A percentile compares a stretch with the other conserved stretches of the same genome.
Evolutionary conservation across 2,797 vertebrate species (phyloP).

Genomic region (Momotus momota): DNA sequence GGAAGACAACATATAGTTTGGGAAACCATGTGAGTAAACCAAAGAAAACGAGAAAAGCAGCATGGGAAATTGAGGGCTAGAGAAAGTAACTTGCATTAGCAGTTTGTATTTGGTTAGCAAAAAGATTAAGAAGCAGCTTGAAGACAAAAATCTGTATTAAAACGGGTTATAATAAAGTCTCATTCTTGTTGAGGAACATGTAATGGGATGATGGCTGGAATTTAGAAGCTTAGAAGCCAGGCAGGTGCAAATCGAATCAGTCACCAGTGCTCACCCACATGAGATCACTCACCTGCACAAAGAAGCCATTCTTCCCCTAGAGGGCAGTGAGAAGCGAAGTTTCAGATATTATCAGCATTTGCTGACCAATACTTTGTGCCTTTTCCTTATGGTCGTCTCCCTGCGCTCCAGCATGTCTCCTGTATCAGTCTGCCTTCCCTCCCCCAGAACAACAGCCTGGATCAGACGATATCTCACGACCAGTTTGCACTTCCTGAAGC

Average conservation of each 20-base stretch:
- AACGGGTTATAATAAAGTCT: background rate
- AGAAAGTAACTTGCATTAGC: background rate
- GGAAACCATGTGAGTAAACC: background rate
- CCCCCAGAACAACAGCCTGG: background rate
- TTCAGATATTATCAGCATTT: background rate
- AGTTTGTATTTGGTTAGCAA: background rate
- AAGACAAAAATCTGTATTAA: background rate
- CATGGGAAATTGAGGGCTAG: background rate
- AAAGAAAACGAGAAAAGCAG: background rate
- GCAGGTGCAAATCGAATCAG: background rate
- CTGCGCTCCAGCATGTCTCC: background rate
- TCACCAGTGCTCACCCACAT: accelerated
- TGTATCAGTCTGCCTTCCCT: background rate
- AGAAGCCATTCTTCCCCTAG: background rate
- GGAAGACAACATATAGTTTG: background rate
- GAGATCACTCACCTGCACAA: background rate
- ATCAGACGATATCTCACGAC: background rate
- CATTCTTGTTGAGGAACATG: background rate
- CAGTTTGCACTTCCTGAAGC: background rate
- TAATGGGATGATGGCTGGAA: background rate
- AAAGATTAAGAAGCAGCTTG: background rate
- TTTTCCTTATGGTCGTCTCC: background rate
- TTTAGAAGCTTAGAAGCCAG: background rate
- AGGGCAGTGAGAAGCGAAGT: background rate
- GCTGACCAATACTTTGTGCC: background rate